phyloP scores from a whole-genome alignment of 2,113 vertebrate genomes.

The Notiomystis cincta region DNA sequence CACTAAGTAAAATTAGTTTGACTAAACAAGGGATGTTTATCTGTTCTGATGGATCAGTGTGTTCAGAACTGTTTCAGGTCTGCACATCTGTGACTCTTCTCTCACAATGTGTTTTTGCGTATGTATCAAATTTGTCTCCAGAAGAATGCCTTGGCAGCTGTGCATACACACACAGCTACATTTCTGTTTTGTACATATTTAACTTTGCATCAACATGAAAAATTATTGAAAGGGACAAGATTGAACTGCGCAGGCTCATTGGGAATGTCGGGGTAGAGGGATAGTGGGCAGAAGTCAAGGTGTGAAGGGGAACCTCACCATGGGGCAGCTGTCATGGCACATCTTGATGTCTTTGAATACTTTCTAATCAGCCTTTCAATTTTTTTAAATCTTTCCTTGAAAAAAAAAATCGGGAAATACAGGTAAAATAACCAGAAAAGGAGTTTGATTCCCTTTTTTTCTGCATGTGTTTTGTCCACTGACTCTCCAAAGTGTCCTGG shows the following conservation, averaged over 20 bases:
- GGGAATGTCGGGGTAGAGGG: not conserved
- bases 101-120: not conserved
- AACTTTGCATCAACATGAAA: not conserved
- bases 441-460: not conserved
- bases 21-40: not conserved
- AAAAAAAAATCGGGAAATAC: not conserved
- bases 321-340: not conserved
- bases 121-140: not conserved
- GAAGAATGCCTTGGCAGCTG: not conserved
- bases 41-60: not conserved
- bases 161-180: not conserved
- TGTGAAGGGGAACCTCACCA: not conserved
- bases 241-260: rapidly evolving
- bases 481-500: not conserved
- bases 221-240: not conserved
- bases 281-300: not conserved
- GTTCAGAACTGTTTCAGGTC: not conserved
- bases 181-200: not conserved
- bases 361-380: not conserved
- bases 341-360: not conserved
- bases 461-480: not conserved
- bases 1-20: not conserved
- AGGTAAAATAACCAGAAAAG: not conserved
- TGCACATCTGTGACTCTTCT: not conserved
- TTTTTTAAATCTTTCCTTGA: not conserved